These are phyloP conservation scores for Oncorhynchus nerka DNA, from an alignment of 2,113 vertebrate species.

Conservation along the genomic window DNA sequence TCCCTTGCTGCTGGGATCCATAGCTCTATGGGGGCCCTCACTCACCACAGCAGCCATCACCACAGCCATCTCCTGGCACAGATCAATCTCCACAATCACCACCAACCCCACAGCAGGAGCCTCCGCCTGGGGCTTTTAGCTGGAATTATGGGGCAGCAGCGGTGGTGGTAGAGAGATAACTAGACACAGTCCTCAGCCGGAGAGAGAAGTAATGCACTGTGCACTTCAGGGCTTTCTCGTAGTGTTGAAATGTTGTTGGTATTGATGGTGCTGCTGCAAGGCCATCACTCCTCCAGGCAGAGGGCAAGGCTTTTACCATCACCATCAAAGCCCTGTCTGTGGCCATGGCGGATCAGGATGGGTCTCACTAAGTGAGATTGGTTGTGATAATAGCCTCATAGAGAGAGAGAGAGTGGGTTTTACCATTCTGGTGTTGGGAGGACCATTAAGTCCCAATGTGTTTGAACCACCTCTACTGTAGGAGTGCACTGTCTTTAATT, in stretches of 20 bases:
- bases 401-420: constrained; percentile 24
- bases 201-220: constrained; percentile 37
- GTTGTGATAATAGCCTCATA: constrained; percentile 40
- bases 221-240: constrained; percentile 57
- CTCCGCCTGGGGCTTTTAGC: constrained; percentile 43
- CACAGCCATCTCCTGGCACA: constrained; percentile 44
- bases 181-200: not conserved
- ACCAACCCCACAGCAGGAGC: constrained; percentile 42
- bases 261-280: constrained; percentile 38
- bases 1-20: constrained; percentile 38
- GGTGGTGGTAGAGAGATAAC: constrained; percentile 32
- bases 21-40: constrained; percentile 13
- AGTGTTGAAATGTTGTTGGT: constrained; percentile 41
- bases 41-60: not conserved
- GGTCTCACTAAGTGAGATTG: constrained; percentile 39
- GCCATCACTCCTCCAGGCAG: constrained; percentile 29
- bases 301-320: constrained; percentile 46
- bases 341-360: constrained; percentile 19
- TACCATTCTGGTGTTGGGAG: constrained; percentile 84
- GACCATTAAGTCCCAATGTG: constrained; percentile 77
- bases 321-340: constrained; percentile 49
- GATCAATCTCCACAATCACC: constrained; percentile 57
- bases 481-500: not conserved
- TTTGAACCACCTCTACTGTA: constrained; percentile 63
- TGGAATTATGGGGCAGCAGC: constrained; percentile 30